Base-by-base conservation (phyloP, 2,888 invertebrate species). In the Hanleya hanleyi region DNA sequence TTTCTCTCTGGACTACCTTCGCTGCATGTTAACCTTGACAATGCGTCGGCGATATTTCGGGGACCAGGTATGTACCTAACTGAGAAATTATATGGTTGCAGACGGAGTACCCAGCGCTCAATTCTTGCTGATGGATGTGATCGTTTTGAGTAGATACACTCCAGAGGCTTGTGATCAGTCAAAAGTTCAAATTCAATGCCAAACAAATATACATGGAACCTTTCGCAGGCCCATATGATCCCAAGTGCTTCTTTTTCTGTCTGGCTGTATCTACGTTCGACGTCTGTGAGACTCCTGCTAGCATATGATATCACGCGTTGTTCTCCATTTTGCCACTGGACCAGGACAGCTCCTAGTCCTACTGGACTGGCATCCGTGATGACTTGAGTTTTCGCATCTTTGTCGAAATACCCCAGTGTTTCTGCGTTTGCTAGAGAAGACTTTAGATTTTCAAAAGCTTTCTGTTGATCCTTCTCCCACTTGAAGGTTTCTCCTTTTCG, bases 161-260 rank as follows among this genome's bases (percentile, higher is more conserved):
- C 33, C n/a, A 73, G 41, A 18, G 66, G 71, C 67, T 73, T 71
- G 51, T 73, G 71, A 47, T 73, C 71, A 35, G 67, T 73, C 9
- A 73, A 12, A 33, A 73, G 51, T 35, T 62, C 49, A 73, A 72
- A 73, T 36, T 73, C 26, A 35, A 5, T 72, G 36, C 71, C 71
- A 49, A 47, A 72, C 12, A 73, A 26, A 50, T 73, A 73, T 7
- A 72, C 47, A 47, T 73, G 50, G 67, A 73, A 73, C 35, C 57
- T 36, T 50, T 73, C 71, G 47, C 71, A 73, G 18, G 70, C 70
- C 74, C 65, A 73, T 4, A 73, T 51, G 9, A 73, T 22, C 18
- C n/a, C 70, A 26, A 73, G 38, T 18, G 74, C 66, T 51, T 73
- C 69, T 38, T 73, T 64, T 29, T 33, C 64, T 15, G 64, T 64